Evolutionary conservation across 2,888 invertebrate species (phyloP), one percentile per base, ranked within the genome.

Genomic region (Ophion obscuratus): DNA sequence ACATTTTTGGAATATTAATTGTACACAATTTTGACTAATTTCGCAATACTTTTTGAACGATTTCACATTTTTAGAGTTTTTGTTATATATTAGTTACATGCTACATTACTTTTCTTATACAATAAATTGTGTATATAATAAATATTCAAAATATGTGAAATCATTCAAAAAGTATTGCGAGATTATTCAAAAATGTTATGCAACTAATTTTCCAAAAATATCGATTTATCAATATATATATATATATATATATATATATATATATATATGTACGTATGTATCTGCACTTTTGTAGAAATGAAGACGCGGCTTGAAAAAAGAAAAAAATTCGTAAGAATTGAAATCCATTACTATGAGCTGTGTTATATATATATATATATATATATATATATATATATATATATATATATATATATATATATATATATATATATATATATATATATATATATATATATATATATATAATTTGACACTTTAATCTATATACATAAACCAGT

Each of bases 331-430:
- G 14, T 17, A 17, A 53, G 4, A 17, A 17, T 17, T 53, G 53
- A 53, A 53, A 53, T 53, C 4, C 53, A 17, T 17, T 3, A 17
- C 11, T 53, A 17, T 14, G 53, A 17, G 17, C 40, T 61, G 67
- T 14, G 24, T 59, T 24, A 9, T 64, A 40, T 31, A 57, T 31
- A 57, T 40, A 61, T 24, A 24, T 24, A 24, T 73, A 74, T 74
- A 40, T 40, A 61, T 24, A 74, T 40, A 61, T 80, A 80, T 71
- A 44, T 36, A 53, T 11, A 53, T 11, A 53, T 11, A 24, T 24
- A 24, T 24, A 24, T 24, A 24, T 24, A 24, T 24, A 24, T 24
- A 24, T 24, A 24, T 24, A 24, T 24, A 24, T 24, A 24, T 24
- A 24, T 24, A 24, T 24, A 24, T 24, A 24, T 24, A 24, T 24